Evolutionary conservation across 1,140 invertebrate genomes (phyloP).

Genomic region (Tribolium madens): DNA sequence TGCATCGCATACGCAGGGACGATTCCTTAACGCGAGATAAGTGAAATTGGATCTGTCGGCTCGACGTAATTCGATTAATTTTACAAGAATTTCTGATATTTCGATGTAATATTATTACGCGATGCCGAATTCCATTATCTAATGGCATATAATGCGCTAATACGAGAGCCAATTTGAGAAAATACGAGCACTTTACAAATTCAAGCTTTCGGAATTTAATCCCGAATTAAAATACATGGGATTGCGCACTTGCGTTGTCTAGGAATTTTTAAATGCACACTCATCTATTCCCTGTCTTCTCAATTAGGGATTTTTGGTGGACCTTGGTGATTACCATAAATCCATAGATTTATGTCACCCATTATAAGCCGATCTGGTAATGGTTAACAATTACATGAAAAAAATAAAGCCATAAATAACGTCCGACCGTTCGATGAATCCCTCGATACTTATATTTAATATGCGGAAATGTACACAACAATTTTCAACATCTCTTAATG

Average conservation of each 20-base stretch:
- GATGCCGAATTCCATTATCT: background rate
- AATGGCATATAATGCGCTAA: background rate
- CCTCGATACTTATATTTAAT: background rate
- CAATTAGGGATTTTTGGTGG: too few relatives aligned
- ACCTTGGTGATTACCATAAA: background rate
- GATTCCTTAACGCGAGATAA: constrained; percentile 12
- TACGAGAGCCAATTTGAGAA: background rate
- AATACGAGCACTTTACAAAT: too few relatives aligned
- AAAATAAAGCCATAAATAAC: constrained; percentile 29
- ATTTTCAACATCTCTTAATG: constrained; percentile 23
- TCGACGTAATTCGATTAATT: constrained; percentile 12
- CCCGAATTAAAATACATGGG: too few relatives aligned
- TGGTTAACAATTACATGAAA: background rate
- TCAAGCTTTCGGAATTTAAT: too few relatives aligned
- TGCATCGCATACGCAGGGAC: background rate
- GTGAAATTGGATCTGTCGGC: constrained; percentile 15
- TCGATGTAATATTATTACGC: background rate
- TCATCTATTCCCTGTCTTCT: too few relatives aligned
- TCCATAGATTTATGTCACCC: background rate
- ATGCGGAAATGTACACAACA: constrained; percentile 24
- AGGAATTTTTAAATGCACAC: too few relatives aligned
- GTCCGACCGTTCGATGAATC: constrained; percentile 2
- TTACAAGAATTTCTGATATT: background rate
- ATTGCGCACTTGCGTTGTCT: too few relatives aligned
- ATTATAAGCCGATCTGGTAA: background rate